phyloP scores from a whole-genome alignment of 2,888 invertebrate species.

The Heliconius charithonia region DNA sequence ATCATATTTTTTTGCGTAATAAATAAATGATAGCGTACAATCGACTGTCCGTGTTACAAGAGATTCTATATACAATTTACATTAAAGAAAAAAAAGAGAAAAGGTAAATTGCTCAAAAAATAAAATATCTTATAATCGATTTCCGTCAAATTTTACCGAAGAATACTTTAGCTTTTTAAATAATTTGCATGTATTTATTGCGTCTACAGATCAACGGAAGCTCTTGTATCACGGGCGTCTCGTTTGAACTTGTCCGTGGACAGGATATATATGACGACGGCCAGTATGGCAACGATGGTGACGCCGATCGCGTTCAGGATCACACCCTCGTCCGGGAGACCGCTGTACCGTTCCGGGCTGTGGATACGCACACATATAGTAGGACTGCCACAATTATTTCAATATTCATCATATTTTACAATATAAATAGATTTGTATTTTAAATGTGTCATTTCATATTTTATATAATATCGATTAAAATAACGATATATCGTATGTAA shows the following conservation, averaged over 20 bases:
- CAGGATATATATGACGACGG: conserved; percentile 86
- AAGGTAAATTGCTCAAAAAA: conserved; percentile 2
- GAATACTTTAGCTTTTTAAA: not conserved
- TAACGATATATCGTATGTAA: not conserved
- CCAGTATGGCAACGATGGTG: conserved; percentile 85
- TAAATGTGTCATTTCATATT: not conserved
- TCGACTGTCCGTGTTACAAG: conserved; percentile 24
- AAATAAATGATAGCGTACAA: conserved; percentile 14
- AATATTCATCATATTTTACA: not conserved
- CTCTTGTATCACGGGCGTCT: conserved; percentile 81
- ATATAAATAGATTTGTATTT: not conserved
- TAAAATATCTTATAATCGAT: not conserved
- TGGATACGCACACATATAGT: conserved; percentile 69
- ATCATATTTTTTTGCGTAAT: conserved; percentile 1
- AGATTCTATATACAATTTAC: conserved; percentile 22
- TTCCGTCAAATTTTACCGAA: not conserved
- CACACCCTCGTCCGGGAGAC: conserved; percentile 86
- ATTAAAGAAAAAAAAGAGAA: not conserved
- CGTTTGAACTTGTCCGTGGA: conserved; percentile 84
- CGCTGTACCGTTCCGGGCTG: conserved; percentile 82
- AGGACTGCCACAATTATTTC: conserved; percentile 13
- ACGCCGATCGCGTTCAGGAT: conserved; percentile 88
- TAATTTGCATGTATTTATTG: not conserved
- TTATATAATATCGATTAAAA: not conserved
- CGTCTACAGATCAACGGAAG: conserved; percentile 82